phyloP scores from a whole-genome alignment of 2,113 vertebrate genomes.

The Toxotes jaculatrix region DNA sequence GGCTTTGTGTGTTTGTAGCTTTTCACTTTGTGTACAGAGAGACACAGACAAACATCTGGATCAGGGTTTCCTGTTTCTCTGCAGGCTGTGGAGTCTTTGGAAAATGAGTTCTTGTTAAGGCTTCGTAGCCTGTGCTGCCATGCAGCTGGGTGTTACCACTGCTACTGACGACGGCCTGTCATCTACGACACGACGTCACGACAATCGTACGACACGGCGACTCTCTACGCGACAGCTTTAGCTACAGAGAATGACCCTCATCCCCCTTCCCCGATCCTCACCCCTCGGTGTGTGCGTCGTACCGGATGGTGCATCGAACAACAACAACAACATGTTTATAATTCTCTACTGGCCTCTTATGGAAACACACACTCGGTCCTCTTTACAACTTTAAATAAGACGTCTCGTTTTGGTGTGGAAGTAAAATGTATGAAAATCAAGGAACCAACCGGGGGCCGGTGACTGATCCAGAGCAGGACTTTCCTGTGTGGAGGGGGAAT shows the following conservation, averaged over 20 bases:
- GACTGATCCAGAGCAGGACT: background rate
- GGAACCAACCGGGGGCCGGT: too few species aligned
- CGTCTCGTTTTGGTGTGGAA: slow-evolving; percentile 25
- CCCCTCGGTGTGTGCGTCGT: background rate
- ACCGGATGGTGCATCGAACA: background rate
- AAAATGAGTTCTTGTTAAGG: background rate
- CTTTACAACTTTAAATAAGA: slow-evolving; percentile 27
- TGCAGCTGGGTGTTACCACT: background rate
- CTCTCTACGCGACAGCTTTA: background rate
- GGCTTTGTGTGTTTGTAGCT: background rate
- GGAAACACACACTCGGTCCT: background rate
- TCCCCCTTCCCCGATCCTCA: too few species aligned
- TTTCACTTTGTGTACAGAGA: background rate
- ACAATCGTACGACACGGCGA: slow-evolving; percentile 18
- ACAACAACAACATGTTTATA: background rate
- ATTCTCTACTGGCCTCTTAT: slow-evolving; percentile 55
- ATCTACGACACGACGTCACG: slow-evolving; percentile 39
- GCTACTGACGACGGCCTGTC: background rate
- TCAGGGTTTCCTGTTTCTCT: background rate
- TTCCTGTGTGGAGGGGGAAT: background rate
- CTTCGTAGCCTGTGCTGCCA: background rate
- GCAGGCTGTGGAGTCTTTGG: background rate
- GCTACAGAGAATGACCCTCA: slow-evolving; percentile 16
- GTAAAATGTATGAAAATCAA: slow-evolving; percentile 33
- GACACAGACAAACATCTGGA: background rate